Evolutionary conservation across 2,113 vertebrate genomes (phyloP).

Genomic region (Haemorhous mexicanus): DNA sequence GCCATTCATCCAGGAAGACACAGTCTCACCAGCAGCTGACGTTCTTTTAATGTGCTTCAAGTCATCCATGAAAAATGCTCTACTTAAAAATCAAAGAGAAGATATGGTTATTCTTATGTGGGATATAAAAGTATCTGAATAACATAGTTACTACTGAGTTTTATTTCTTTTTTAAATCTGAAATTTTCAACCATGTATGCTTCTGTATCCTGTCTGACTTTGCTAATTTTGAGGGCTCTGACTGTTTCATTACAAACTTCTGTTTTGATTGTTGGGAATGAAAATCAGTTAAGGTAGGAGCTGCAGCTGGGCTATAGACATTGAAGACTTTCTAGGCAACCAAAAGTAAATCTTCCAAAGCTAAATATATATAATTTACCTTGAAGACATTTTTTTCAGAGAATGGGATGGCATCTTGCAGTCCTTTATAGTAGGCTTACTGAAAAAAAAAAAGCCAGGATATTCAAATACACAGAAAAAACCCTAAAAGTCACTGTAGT

Average conservation of each 20-base stretch:
- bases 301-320: not conserved
- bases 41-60: not conserved
- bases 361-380: not conserved
- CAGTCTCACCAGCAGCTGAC: not conserved
- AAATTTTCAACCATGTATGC: not conserved
- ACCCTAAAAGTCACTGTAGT: not conserved
- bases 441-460: not conserved
- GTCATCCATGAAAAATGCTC: not conserved
- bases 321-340: not conserved
- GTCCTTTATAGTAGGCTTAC: not conserved
- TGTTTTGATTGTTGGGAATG: not conserved
- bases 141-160: not conserved
- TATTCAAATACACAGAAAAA: not conserved
- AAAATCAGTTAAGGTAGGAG: not conserved
- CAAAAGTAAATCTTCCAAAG: not conserved
- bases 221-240: not conserved
- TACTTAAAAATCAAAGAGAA: not conserved
- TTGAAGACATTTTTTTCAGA: not conserved
- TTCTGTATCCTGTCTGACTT: not conserved
- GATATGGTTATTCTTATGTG: not conserved
- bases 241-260: not conserved
- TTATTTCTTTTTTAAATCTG: not conserved
- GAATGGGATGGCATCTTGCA: not conserved
- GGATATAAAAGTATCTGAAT: not conserved
- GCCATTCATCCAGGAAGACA: not conserved